Percentiles rank a stretch among this genome's conserved stretches.
Evolutionary conservation across 2,888 invertebrate genomes (phyloP).

Genomic region (Ethmia dodecea): DNA sequence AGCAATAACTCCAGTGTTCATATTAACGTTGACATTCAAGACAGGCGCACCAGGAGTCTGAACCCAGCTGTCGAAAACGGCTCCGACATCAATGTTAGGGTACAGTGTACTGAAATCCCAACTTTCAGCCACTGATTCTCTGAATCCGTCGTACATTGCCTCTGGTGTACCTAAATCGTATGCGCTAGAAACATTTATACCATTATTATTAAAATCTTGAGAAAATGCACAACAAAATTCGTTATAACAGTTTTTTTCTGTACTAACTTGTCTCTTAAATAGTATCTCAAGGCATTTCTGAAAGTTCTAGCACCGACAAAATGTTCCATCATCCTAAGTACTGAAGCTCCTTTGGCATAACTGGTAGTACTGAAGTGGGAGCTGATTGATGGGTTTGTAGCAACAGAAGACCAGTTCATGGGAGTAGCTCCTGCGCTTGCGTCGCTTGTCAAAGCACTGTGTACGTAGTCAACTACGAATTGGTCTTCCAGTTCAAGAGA

Average conservation of each 20-base stretch:
- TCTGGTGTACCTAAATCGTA: constrained; percentile 52
- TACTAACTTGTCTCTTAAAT: constrained; percentile 77
- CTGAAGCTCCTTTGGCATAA: constrained; percentile 82
- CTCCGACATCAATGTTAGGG: constrained; percentile 42
- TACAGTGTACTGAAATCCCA: constrained; percentile 32
- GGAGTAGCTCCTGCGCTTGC: constrained; percentile 54
- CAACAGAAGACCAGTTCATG: constrained; percentile 75
- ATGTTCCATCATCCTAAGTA: constrained; percentile 82
- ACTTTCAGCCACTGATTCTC: constrained; percentile 44
- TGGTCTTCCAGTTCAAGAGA: constrained; percentile 67
- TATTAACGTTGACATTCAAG: constrained; percentile 64
- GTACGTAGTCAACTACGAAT: constrained; percentile 83
- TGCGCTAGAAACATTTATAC: constrained; percentile 33
- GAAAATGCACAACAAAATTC: too few species aligned
- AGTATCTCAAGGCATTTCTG: constrained; percentile 72
- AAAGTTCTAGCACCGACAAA: constrained; percentile 76
- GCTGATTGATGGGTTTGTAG: constrained; percentile 65
- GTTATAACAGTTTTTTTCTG: too few species aligned
- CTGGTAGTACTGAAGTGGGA: constrained; percentile 82
- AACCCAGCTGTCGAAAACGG: constrained; percentile 79
- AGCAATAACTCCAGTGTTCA: constrained; percentile 34
- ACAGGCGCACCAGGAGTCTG: constrained; percentile 79
- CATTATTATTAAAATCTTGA: too few species aligned
- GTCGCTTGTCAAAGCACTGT: constrained; percentile 79
- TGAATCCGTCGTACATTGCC: constrained; percentile 52